These are phyloP conservation scores for Napeogenes sylphis DNA, from an alignment of 2,888 invertebrate genomes.

Conservation along the genomic window DNA sequence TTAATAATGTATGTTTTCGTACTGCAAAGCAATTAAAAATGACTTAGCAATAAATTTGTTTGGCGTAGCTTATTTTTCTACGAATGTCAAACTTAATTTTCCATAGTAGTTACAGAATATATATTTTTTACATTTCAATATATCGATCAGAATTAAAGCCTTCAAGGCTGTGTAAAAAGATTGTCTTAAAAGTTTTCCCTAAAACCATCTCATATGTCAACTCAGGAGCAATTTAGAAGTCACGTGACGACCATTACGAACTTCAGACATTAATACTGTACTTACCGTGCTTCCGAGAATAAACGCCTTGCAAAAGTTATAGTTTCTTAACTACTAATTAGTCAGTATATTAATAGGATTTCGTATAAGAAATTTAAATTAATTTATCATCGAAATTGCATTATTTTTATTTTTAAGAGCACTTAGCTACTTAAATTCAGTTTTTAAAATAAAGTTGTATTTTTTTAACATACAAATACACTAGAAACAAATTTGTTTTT, in stretches of 20 bases:
- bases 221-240: constrained; percentile 38
- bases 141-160: background rate
- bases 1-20: constrained; percentile 1
- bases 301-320: constrained; percentile 21
- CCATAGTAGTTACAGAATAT: background rate
- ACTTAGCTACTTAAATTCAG: too few relatives aligned
- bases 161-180: too few relatives aligned
- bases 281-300: constrained; percentile 33
- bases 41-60: constrained; percentile 4
- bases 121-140: background rate
- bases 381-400: too few relatives aligned
- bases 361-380: too few relatives aligned
- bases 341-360: background rate
- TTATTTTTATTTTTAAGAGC: too few relatives aligned
- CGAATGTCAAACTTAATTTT: background rate
- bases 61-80: background rate
- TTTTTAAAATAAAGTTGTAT: too few relatives aligned
- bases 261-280: constrained; percentile 48
- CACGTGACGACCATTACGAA: constrained; percentile 58
- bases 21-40: background rate
- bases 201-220: constrained; percentile 25
- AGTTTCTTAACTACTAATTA: background rate
- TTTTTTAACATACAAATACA: too few relatives aligned
- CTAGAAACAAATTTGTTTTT: background rate
- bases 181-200: constrained; percentile 16